Evolutionary conservation across 2,113 vertebrate genomes (phyloP), one percentile per base, ranked within the genome.

Genomic region (Clarias batrachus): DNA sequence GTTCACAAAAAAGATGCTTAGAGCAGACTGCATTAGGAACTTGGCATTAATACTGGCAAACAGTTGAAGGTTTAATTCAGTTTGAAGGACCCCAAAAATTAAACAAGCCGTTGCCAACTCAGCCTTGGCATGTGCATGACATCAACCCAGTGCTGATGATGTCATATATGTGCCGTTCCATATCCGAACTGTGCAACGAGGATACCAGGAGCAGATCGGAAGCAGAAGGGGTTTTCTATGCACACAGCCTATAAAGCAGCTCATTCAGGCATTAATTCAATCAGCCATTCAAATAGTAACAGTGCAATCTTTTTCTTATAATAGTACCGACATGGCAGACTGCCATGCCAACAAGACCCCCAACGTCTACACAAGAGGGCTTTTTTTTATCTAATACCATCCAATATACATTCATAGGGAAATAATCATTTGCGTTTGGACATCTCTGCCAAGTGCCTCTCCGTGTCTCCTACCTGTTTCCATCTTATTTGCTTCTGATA

Each of bases 1-100:
- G 52, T 30, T 78, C 76, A 78, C 76, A 11, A 16, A 78, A 78
- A 78, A 57, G 54, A 78, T 78, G 14, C 76, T 78, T 4, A 57
- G 13, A 57, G 6, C 76, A 78, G 76, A 57, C 76, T 19, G 52
- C 19, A 78, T 57, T 30, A 57, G 54, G 16, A 57, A 19, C 19
- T 57, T 57, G 48, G 23, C 74, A 77, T 77, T 48, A 25, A 71
- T 71, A 71, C 68, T 37, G 9, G 30, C 68, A 52, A 48, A 48
- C 17, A 41, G 66, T 17, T 71, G 33, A 37, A 25, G 37, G 21
- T 25, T 74, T 52, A 52, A 48, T 25, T 48, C 71, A 25, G 19
- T 48, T 25, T 2, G 11, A 74, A 41, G 17, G 21, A 19, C 6
- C 17, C 37, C 68, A 9, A 23, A 48, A 73, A 11, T 33, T 73